Base-by-base conservation (phyloP, 2,113 vertebrate genomes). In the Girardinichthys multiradiatus region DNA sequence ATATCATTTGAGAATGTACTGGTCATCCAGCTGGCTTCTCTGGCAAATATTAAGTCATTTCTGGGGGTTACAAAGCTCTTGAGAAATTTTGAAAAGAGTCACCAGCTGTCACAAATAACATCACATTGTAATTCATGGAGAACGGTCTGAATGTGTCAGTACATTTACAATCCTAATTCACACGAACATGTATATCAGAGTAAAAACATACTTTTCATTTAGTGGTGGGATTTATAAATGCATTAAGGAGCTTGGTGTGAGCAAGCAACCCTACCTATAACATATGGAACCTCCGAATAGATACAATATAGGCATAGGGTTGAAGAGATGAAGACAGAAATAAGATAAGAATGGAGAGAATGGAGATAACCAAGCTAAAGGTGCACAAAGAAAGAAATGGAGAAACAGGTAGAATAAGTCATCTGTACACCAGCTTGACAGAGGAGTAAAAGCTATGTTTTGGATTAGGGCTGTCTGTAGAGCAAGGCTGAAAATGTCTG, bases 191-290 rank as follows among this genome's bases (percentile, higher is more conserved):
- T 74, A 67, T 83, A 48, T 74, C 80, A 68, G 72, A 70, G 70
- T 80, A 84, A 79, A 78, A 77, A 81, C 68, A 67, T 78, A 63
- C 80, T 87, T 80, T 79, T 74, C 79, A 81, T 82, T 68, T 82
- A 73, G 87, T 30, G 6, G 85, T 74, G 48, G 64, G 70, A 68
- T 70, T 79, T 86, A 79, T 82, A 80, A 86, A 89, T 83, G 79
- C 72, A 87, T 89, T 87, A 88, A 63, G 67, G 48, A 64, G 70
- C 81, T 88, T 79, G 84, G 83, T 85, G 87, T 84, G 76, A 76
- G 85, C 24, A 54, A 24, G 24, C 17, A 54, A 54, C 8, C 2
- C 48, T 24, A 54, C 19, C 4, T 45, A 45, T 5, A 45, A 45
- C 17, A 45, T 86, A 88, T 69, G 76, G 79, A 80, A 77, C 72